These are phyloP conservation scores for Amphilophus citrinellus DNA, from an alignment of 2,113 vertebrate genomes.

Conservation along the genomic window DNA sequence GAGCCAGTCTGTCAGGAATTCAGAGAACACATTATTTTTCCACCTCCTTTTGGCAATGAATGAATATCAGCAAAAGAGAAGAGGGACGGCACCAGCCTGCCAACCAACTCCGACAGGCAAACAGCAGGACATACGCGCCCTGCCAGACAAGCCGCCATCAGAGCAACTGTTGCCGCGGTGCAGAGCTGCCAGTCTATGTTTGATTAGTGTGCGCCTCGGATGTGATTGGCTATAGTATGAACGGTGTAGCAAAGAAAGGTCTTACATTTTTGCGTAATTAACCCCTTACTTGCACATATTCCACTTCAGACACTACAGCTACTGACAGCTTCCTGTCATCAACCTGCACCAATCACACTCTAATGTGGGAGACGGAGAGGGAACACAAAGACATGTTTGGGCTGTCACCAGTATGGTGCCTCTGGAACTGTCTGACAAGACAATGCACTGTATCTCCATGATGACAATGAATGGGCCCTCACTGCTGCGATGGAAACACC, in stretches of 20 bases:
- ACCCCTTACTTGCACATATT: conserved; percentile 68
- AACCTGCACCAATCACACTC: conserved; percentile 63
- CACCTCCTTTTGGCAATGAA: conserved; percentile 65
- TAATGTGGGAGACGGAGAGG: conserved; percentile 52
- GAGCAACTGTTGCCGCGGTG: conserved; percentile 74
- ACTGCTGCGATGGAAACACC: conserved; percentile 38
- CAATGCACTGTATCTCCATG: conserved; percentile 44
- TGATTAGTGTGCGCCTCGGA: conserved; percentile 66
- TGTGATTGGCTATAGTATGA: conserved; percentile 54
- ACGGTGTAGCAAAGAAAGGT: conserved; percentile 48
- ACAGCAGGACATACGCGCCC: conserved; percentile 72
- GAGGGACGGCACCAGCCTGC: conserved; percentile 58
- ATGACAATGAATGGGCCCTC: conserved; percentile 50
- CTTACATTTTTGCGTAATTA: conserved; percentile 73
- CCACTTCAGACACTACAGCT: conserved; percentile 60
- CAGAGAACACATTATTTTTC: conserved; percentile 58
- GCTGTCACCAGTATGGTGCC: conserved; percentile 66
- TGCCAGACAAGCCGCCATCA: conserved; percentile 76
- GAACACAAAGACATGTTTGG: conserved; percentile 65
- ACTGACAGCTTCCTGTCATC: conserved; percentile 69
- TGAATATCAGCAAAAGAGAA: conserved; percentile 69
- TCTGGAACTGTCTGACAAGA: conserved; percentile 59
- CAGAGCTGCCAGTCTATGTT: conserved; percentile 69
- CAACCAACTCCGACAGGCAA: conserved; percentile 76
- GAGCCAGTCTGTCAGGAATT: conserved; percentile 55